Percentiles rank a stretch among this genome's conserved stretches.
Conservation (phyloP, 2,113 vertebrate species). For the Laticauda colubrina region DNA sequence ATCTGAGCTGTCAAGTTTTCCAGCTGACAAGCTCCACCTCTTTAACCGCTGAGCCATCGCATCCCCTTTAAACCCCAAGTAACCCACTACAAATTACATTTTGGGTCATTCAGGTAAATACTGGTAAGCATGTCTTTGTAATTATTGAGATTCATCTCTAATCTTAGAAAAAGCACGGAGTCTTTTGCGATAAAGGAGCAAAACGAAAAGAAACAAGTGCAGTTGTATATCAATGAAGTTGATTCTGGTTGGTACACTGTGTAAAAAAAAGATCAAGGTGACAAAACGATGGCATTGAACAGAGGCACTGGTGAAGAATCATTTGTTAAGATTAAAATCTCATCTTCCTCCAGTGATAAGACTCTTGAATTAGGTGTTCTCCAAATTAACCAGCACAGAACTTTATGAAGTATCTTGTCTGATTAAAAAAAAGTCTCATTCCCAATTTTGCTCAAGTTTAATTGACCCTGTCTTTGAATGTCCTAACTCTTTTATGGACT, state of each 20-base stretch:
- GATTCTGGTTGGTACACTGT: not conserved
- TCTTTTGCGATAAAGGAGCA: not conserved
- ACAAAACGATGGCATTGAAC: not conserved
- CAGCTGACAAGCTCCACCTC: not conserved
- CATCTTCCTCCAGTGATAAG: not conserved
- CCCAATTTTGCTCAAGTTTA: not conserved
- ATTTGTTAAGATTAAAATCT: not conserved
- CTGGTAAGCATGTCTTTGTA: not conserved
- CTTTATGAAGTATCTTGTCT: not conserved
- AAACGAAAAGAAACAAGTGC: not conserved
- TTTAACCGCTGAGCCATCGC: not conserved
- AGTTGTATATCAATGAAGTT: not conserved
- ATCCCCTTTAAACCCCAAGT: not conserved
- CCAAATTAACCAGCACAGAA: not conserved
- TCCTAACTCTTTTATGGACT: not conserved
- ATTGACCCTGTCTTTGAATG: not conserved
- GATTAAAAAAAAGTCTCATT: not conserved
- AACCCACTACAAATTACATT: not conserved
- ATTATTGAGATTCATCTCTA: not conserved
- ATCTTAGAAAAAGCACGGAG: not conserved
- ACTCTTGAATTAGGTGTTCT: not conserved
- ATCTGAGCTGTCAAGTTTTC: not conserved
- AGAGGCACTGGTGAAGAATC: not conserved
- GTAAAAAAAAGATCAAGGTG: not conserved
- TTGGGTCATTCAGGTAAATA: not conserved